phyloP scores from a whole-genome alignment of 2,888 invertebrate species.

The Celastrina argiolus region DNA sequence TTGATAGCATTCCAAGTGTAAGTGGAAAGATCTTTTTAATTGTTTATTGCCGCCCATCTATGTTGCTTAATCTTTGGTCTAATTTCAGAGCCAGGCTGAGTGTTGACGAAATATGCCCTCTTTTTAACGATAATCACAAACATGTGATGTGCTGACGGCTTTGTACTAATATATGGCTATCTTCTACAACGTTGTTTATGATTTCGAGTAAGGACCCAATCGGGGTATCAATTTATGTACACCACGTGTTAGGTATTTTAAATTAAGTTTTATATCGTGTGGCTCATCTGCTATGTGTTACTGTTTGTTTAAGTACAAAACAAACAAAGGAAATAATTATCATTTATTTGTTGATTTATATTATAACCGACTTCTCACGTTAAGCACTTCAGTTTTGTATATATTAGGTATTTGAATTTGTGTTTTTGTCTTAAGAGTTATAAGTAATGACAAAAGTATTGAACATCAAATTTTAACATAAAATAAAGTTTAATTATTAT shows the following conservation, averaged over 20 bases:
- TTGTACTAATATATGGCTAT: slow-evolving; percentile 36
- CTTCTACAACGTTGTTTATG: slow-evolving; percentile 27
- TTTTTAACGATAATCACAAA: slow-evolving; percentile 44
- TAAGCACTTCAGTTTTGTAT: not conserved
- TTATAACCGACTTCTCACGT: not conserved
- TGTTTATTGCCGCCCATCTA: not conserved
- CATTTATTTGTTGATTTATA: not conserved
- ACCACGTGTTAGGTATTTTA: slow-evolving; percentile 26
- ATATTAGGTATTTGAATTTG: not conserved
- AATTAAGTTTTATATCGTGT: slow-evolving; percentile 18
- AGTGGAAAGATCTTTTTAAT: not conserved
- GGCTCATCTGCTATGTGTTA: not conserved
- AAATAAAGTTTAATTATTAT: not conserved
- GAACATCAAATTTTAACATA: not conserved
- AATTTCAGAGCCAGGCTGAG: slow-evolving; percentile 28
- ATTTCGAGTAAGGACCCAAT: slow-evolving; percentile 27
- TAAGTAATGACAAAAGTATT: too few species aligned
- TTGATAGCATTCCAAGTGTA: not conserved
- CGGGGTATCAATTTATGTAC: slow-evolving; percentile 25
- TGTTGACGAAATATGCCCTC: slow-evolving; percentile 41
- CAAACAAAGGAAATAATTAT: slow-evolving; percentile 14
- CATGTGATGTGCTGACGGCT: slow-evolving; percentile 39
- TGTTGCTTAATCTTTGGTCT: slow-evolving; percentile 24
- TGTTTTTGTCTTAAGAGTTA: not conserved
- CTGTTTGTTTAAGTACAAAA: slow-evolving; percentile 4